phyloP scores from a whole-genome alignment of 2,797 vertebrate species.

The Phyllotis vaccarum region DNA sequence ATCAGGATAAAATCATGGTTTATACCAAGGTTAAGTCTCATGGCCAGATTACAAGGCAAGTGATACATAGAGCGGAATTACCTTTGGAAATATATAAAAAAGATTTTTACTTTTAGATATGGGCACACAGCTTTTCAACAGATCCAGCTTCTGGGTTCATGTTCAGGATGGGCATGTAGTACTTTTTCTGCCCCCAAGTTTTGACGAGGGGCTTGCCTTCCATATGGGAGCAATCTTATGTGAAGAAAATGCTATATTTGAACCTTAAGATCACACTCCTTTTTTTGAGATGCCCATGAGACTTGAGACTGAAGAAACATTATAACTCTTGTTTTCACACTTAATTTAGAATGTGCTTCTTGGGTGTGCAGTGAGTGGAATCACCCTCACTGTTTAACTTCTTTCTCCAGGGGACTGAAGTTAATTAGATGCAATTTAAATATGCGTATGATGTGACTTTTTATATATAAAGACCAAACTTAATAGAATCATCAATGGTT shows the following conservation, averaged over 20 bases:
- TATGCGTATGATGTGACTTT: conserved; percentile 21
- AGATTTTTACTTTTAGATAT: neutral
- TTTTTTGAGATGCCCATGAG: conserved; percentile 49
- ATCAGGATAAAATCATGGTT: conserved; percentile 43
- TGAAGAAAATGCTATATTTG: conserved; percentile 53
- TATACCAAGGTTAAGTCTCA: neutral
- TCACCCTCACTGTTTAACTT: conserved; percentile 51
- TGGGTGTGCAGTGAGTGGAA: conserved; percentile 50
- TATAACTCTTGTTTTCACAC: conserved; percentile 60
- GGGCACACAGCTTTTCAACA: neutral
- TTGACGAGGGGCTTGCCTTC: conserved; percentile 3
- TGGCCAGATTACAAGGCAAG: conserved; percentile 24
- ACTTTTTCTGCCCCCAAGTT: neutral
- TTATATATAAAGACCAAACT: conserved; percentile 28
- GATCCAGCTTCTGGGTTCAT: neutral
- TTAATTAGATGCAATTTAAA: conserved; percentile 56
- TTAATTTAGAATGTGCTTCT: conserved; percentile 56
- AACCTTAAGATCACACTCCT: conserved; percentile 53
- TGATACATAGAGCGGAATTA: conserved; percentile 33
- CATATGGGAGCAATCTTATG: neutral
- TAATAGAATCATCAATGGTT: conserved; percentile 43
- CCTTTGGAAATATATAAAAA: conserved; percentile 47
- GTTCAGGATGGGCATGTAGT: neutral
- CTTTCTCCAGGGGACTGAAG: conserved; percentile 8
- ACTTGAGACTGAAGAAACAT: conserved; percentile 53